Conservation (phyloP, 1,140 invertebrate genomes). For the Calephelis virginiensis region DNA sequence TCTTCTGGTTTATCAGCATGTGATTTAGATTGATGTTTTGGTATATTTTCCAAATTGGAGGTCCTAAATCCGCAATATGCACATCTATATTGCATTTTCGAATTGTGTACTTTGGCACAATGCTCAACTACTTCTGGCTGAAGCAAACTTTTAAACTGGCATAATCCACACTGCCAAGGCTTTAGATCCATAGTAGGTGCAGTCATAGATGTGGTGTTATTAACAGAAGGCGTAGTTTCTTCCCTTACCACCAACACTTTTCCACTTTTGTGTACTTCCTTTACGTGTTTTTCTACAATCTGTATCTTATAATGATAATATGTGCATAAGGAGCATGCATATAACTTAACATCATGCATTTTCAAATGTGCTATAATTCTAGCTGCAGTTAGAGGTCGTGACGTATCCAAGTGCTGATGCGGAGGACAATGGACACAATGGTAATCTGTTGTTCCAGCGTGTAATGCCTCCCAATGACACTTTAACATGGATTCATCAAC, state of each 20-base stretch:
- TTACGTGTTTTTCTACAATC: slow-evolving; percentile 83
- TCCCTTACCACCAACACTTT: slow-evolving; percentile 80
- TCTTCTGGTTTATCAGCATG: slow-evolving; percentile 48
- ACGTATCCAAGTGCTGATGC: slow-evolving; percentile 54
- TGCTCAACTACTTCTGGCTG: slow-evolving; percentile 81
- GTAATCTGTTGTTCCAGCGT: slow-evolving; percentile 81
- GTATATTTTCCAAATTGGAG: slow-evolving; percentile 77
- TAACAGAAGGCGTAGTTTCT: slow-evolving; percentile 39
- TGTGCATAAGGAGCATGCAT: slow-evolving; percentile 84
- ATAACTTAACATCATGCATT: slow-evolving; percentile 85
- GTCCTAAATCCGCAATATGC: slow-evolving; percentile 80
- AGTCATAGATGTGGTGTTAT: slow-evolving; percentile 33
- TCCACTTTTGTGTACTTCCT: slow-evolving; percentile 81
- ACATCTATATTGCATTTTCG: slow-evolving; percentile 84
- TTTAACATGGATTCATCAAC: slow-evolving; percentile 85
- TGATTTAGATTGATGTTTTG: slow-evolving; percentile 75
- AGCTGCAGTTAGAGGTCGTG: slow-evolving; percentile 66
- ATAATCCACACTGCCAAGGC: slow-evolving; percentile 85
- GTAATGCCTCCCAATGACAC: slow-evolving; percentile 85
- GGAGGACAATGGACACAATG: slow-evolving; percentile 84
- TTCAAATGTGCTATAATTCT: slow-evolving; percentile 85
- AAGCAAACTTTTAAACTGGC: slow-evolving; percentile 80
- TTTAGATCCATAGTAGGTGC: slow-evolving; percentile 76
- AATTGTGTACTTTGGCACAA: slow-evolving; percentile 78
- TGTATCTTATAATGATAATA: slow-evolving; percentile 82